Evolutionary conservation across 2,888 invertebrate genomes (phyloP).

Genomic region (Amaurobius ferox): DNA sequence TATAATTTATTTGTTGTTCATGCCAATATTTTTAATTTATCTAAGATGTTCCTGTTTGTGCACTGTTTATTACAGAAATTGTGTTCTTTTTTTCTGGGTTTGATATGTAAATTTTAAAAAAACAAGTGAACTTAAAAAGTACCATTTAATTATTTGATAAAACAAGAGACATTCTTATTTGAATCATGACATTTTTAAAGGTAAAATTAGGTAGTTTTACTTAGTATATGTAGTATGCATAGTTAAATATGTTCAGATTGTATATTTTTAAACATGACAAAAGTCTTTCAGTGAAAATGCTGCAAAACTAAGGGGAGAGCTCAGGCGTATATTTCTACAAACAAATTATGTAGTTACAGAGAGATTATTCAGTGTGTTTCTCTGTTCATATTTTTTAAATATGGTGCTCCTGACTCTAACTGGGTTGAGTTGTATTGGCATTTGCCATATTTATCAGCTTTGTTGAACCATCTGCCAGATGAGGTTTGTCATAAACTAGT

Average conservation of each 20-base stretch:
- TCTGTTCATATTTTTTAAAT: neutral
- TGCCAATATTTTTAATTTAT: neutral
- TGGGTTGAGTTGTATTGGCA: neutral
- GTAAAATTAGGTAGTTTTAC: too few relatives aligned
- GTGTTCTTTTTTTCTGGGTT: neutral
- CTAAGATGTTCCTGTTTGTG: neutral
- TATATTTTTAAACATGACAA: neutral
- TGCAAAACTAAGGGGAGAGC: neutral
- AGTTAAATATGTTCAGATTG: neutral
- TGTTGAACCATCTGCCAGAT: too few relatives aligned
- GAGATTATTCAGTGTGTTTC: neutral
- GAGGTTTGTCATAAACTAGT: neutral
- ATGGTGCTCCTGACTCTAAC: neutral
- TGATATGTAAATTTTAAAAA: neutral
- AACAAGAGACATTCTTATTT: neutral
- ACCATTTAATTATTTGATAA: too few relatives aligned
- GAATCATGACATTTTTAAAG: neutral
- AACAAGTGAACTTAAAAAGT: neutral
- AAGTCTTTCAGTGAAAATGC: neutral
- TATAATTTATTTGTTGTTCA: conserved; percentile 6
- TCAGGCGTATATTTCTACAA: neutral
- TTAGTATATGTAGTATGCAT: neutral
- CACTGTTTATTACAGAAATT: neutral
- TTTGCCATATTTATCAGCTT: neutral
- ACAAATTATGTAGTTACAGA: neutral